A percentile compares a stretch with the other conserved stretches of the same genome.
These are phyloP conservation scores for Lasioglossum morio DNA, from an alignment of 2,888 invertebrate genomes.

Conservation along the genomic window DNA sequence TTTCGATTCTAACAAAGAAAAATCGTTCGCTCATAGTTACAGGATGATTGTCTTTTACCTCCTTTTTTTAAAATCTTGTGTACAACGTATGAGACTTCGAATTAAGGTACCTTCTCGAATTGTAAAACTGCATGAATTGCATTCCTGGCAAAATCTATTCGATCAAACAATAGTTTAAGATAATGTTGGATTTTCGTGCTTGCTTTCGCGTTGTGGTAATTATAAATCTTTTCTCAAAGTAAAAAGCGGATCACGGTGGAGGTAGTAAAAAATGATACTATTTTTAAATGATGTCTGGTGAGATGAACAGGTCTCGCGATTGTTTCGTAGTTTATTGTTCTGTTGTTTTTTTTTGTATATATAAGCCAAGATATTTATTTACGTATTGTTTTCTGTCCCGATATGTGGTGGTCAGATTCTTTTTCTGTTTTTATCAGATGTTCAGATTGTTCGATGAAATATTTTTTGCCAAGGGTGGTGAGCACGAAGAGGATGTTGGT, in stretches of 20 bases:
- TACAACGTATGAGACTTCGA: conserved; percentile 68
- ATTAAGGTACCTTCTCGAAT: conserved; percentile 48
- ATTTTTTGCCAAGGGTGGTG: conserved; percentile 3
- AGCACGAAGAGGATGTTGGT: conserved; percentile 33
- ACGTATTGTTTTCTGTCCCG: not conserved
- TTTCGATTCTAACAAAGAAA: conserved; percentile 15
- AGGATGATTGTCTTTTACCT: conserved; percentile 66
- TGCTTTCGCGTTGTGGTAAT: not conserved
- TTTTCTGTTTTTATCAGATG: not conserved
- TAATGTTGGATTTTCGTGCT: not conserved
- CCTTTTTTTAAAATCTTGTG: conserved; percentile 61
- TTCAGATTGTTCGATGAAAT: conserved; percentile 7
- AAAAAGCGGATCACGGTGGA: not conserved
- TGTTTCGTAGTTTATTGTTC: not conserved
- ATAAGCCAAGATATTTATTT: conserved; percentile 3
- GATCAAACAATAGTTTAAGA: not conserved
- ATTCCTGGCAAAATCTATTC: conserved; percentile 13
- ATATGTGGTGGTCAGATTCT: not conserved
- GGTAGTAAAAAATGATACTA: not conserved
- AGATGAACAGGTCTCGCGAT: not conserved
- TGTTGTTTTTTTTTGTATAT: not conserved
- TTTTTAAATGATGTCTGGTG: not conserved
- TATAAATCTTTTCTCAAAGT: not conserved
- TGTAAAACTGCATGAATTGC: conserved; percentile 7
- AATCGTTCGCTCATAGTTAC: conserved; percentile 47